Conservation (phyloP, 2,797 vertebrate genomes). For the Onychomys torridus region DNA sequence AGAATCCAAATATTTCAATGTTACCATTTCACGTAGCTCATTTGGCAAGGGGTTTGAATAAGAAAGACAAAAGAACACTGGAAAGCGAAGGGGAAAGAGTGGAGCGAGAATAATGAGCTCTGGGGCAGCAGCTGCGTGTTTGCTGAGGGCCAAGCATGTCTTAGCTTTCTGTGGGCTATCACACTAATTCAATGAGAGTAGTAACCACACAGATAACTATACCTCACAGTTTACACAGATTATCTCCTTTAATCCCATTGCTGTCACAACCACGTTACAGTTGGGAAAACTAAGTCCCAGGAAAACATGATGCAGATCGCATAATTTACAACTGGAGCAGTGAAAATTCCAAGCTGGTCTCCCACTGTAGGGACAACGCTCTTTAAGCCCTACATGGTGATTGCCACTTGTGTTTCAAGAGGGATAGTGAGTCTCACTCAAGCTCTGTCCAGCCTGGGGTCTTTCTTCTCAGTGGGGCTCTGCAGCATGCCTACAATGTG, state of each 20-base stretch:
- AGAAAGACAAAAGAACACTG: not conserved
- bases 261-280: not conserved
- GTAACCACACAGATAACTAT: not conserved
- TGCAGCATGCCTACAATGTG: fast-evolving
- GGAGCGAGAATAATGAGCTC: not conserved
- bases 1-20: conserved; percentile 10
- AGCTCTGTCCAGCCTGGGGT: not conserved
- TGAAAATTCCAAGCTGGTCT: not conserved
- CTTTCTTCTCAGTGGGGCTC: not conserved
- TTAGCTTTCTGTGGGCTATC: not conserved
- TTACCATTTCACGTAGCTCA: conserved; percentile 3
- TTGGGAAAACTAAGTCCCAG: not conserved
- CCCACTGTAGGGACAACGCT: not conserved
- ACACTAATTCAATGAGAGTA: not conserved
- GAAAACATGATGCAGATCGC: not conserved
- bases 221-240: not conserved
- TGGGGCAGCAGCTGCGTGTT: not conserved
- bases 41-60: not conserved
- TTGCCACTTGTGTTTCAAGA: not conserved
- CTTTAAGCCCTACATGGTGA: not conserved
- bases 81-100: not conserved
- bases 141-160: not conserved
- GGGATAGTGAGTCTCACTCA: not conserved
- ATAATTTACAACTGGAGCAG: not conserved
- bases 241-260: not conserved